Evolutionary conservation across 1,140 invertebrate genomes (phyloP), one percentile per base, ranked within the genome.

Genomic region (Diploscapter pachys): DNA sequence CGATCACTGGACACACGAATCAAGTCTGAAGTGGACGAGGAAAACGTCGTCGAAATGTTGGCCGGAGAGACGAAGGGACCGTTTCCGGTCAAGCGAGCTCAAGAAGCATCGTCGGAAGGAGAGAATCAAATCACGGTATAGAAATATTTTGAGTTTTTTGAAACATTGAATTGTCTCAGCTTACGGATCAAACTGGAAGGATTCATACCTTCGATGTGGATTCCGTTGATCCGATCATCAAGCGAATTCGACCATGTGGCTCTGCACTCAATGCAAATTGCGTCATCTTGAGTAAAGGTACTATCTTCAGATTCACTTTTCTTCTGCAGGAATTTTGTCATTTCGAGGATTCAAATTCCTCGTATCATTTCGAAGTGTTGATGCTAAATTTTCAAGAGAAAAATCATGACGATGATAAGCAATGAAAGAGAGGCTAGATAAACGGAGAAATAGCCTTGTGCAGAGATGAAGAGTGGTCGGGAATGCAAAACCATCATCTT

Each of bases 101-200:
- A 55, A 2, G 48, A 52, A 53, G 66, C 53, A 2, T 9, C 48
- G n/a, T 68, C 66, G 8, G 66, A 68, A 52, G 66, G 66, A 6
- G 66, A 68, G 66, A 68, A 68, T 52, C 66, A 68, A 55, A 68
- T 68, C 57, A 68, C 66, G 9, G 66, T 68, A 68, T 13, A 31
- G 31, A 31, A 31, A 31, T 31, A 31, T 31, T 31, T 31, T 31
- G 31, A 31, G 31, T 31, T 31, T 31, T 31, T 59, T 59, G 57
- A 59, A 13, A 59, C 9, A 59, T 11, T 11, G 57, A 59, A 59
- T 9, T 11, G 31, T 68, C 57, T 54, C 66, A 68, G 66, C 51
- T 68, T 52, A 52, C 57, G 66, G 66, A 68, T 2, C 66, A 68
- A 48, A 52, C 57, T 6, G 66, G 66, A 6, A 52, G 56, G 52